Evolutionary conservation across 2,888 invertebrate species (phyloP), one percentile per base, ranked within the genome.

Genomic region (Hesperia comma): DNA sequence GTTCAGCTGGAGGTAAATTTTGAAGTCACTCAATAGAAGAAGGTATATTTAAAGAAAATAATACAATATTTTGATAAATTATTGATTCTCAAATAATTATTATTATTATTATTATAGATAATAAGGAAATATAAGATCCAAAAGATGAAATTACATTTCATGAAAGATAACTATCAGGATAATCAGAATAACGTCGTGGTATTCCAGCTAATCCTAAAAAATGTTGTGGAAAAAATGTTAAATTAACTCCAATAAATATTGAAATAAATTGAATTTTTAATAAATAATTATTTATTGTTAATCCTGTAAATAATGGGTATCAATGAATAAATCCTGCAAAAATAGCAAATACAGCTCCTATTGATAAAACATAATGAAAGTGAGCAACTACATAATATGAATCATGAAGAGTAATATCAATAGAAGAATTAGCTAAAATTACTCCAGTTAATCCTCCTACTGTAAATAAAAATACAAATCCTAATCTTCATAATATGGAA

Each of bases 351-450:
- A 96, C 95, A 3, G 96, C 96, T 73, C 96, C 96, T 90, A 96
- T 96, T 3, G 95, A 96, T 79, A 96, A 76, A 0, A 96, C 96
- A 93, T 96, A 96, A 82, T 97, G 96, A 78, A 97, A 97, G 85
- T 97, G 96, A 5, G 95, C 96, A 41, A 96, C 96, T 61, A 96
- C 96, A 94, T 96, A 97, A 83, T 96, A 96, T n/a, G 96, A 96
- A 80, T 97, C 96, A 89, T 97, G 96, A 12, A 96, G 71, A 69
- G 95, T 92, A 86, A 96, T 95, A 93, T 97, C 96, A 90, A 97
- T 92, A 14, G 95, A 96, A 33, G 96, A 95, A 81, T 96, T 96
- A 69, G 96, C 94, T 88, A 95, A 85, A 74, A 96, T 86, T 73
- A 95, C 93, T 74, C 94, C 94, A 14, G 95, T 95, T 90, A 95